Evolutionary conservation across 2,888 invertebrate genomes (phyloP).

Genomic region (Cybosia mesomella): DNA sequence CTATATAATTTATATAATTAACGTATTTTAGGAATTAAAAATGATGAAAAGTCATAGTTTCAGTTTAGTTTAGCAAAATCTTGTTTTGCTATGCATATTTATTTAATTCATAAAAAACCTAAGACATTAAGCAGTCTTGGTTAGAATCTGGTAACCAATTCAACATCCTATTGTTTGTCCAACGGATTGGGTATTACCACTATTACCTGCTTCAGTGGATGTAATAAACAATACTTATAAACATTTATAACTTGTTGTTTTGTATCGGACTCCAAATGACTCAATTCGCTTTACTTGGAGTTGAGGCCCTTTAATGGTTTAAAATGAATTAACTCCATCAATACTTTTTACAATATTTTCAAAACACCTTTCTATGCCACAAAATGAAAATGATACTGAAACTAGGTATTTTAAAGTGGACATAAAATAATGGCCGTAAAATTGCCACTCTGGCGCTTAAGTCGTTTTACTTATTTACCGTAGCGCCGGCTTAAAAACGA

Average conservation of each 20-base stretch:
- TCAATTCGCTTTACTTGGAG: not conserved
- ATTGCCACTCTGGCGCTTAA: conserved; percentile 12
- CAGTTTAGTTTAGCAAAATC: too few relatives aligned
- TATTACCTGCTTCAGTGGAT: not conserved
- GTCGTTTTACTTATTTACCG: conserved; percentile 10
- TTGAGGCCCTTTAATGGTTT: too few relatives aligned
- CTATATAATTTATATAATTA: too few relatives aligned
- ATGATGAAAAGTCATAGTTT: too few relatives aligned
- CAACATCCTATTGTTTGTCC: too few relatives aligned
- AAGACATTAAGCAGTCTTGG: not conserved
- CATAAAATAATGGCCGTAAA: conserved; percentile 10
- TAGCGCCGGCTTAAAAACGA: conserved; percentile 45
- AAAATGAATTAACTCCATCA: not conserved
- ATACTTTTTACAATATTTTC: not conserved
- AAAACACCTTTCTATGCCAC: not conserved
- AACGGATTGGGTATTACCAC: too few relatives aligned
- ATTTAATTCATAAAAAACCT: not conserved
- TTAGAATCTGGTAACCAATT: too few relatives aligned
- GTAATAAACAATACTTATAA: not conserved
- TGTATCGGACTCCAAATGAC: too few relatives aligned
- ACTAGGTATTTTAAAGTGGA: conserved; percentile 18
- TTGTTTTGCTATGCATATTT: too few relatives aligned
- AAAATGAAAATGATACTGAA: not conserved
- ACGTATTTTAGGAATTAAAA: too few relatives aligned
- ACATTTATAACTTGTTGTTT: too few relatives aligned